Base-by-base conservation (phyloP, 2,113 vertebrate species). In the Desmodus rotundus region DNA sequence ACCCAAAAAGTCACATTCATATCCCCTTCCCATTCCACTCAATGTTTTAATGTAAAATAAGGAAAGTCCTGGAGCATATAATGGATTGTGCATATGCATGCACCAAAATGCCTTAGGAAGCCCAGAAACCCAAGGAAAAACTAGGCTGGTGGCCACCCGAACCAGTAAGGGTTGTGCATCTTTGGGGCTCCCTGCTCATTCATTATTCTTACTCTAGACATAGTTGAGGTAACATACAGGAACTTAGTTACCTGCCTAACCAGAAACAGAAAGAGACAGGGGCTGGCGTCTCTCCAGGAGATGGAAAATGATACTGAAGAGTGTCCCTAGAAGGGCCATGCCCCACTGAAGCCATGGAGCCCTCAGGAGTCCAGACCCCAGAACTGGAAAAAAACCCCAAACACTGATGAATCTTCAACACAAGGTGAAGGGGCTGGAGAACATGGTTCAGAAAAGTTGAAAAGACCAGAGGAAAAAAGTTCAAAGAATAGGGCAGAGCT, bases 1-100 rank as follows among this genome's bases (percentile, higher is more conserved):
- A 8, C n/a, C 15, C 5, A 1, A 20, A 72, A 76, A 54, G 7
- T 33, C 24, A 10, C 12, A n/a, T 2, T 15, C 15, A 1, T 10
- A 15, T 4, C 7, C 14, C 1, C 15, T 58, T 58, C 12, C 47
- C 45, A 41, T 93, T 28, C 50, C 61, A 43, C 19, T 65, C 33
- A 52, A 4, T 16, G 33, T 15, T 84, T 73, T 78, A 31, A 65
- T 22, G 36, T 54, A 33, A 78, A 72, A 4, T 78, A 26, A 72
- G 33, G 33, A 65, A 81, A 73, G 33, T 14, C 13, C 16, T 17
- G 13, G 73, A 81, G 56, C 1, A 38, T 4, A 9, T 36, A 26
- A 45, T 33, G 72, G 72, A 24, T 26, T 54, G 17, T 54, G 20
- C 16, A 13, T 41, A 65, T 43, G 12, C 17, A 2, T 36, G 20